phyloP scores from a whole-genome alignment of 2,113 vertebrate species.

The Phaethornis superciliosus region DNA sequence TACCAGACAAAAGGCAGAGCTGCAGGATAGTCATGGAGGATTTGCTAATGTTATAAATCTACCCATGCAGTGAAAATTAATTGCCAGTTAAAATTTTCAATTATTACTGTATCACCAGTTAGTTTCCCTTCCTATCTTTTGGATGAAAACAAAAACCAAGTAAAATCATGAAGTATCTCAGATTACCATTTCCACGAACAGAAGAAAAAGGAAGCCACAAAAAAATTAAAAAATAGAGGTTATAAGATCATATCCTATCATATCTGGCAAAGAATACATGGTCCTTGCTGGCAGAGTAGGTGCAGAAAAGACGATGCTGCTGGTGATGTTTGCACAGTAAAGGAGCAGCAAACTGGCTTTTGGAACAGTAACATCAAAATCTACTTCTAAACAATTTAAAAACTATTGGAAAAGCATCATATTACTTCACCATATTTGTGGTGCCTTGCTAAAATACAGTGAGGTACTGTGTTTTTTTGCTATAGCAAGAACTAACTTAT shows the following conservation, averaged over 20 bases:
- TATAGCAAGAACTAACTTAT: neutral
- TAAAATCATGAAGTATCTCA: neutral
- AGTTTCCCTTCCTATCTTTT: neutral
- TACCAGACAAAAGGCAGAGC: constrained; percentile 44
- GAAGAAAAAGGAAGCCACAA: neutral
- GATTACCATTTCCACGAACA: neutral
- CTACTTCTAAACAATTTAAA: neutral
- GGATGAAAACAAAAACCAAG: neutral
- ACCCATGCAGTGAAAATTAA: constrained; percentile 40
- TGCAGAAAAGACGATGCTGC: neutral
- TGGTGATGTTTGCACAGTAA: neutral
- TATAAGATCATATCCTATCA: neutral
- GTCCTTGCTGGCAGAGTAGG: neutral
- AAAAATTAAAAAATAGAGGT: neutral
- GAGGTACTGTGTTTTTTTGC: neutral
- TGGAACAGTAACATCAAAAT: neutral
- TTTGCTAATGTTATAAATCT: constrained; percentile 48
- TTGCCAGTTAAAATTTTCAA: constrained; percentile 33
- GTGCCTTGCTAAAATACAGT: neutral
- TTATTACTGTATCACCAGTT: constrained; percentile 7
- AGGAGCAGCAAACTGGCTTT: neutral
- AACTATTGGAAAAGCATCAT: neutral
- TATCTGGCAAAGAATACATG: neutral
- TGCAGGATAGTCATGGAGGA: constrained; percentile 31
- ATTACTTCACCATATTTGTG: neutral